phyloP scores from a whole-genome alignment of 2,888 invertebrate species.

The Heliconius ismenius region DNA sequence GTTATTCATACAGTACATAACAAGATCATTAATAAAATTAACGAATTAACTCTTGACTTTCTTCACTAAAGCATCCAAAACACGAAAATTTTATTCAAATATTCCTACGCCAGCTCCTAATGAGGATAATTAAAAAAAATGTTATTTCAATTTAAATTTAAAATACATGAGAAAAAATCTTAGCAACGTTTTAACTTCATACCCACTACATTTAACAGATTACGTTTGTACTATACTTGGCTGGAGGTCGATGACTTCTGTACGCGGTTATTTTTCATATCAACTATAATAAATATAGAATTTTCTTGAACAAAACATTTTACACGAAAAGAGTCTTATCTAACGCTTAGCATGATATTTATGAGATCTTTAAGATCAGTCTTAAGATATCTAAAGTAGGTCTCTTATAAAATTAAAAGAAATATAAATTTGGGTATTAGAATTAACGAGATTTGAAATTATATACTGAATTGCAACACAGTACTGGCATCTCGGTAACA shows the following conservation, averaged over 20 bases:
- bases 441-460: conserved; percentile 20
- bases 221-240: conserved; percentile 11
- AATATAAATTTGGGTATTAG: conserved; percentile 17
- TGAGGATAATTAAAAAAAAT: conserved; percentile 17
- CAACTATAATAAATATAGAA: conserved; percentile 1
- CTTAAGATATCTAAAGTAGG: neutral
- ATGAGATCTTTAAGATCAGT: neutral
- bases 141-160: neutral
- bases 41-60: conserved; percentile 28
- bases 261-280: conserved; percentile 4
- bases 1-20: conserved; percentile 7
- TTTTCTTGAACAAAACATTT: neutral
- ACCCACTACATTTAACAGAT: conserved; percentile 11
- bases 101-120: conserved; percentile 17
- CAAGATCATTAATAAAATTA: conserved; percentile 21
- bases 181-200: conserved; percentile 10
- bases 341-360: neutral
- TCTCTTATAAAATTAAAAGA: conserved; percentile 1
- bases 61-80: conserved; percentile 24
- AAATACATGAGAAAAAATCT: conserved; percentile 13
- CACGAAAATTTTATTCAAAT: conserved; percentile 26
- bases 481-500: conserved; percentile 24
- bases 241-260: conserved; percentile 7
- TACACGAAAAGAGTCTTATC: neutral
- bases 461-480: conserved; percentile 14